A percentile compares a stretch with the other conserved stretches of the same genome.
Conservation (phyloP, 2,888 invertebrate species). For the Strigamia maritima region DNA sequence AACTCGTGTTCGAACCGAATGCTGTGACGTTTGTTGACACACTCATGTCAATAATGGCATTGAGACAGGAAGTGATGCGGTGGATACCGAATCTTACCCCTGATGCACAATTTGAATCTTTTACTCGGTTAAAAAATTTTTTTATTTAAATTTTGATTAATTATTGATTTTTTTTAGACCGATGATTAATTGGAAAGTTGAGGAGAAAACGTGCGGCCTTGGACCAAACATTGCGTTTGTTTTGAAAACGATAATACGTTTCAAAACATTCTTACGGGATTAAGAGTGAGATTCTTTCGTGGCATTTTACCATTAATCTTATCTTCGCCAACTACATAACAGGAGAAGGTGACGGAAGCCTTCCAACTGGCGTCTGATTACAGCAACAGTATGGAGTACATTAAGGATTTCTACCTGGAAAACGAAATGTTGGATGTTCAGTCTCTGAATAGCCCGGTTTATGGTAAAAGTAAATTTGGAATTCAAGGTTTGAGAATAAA, state of each 20-base stretch:
- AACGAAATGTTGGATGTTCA: constrained; percentile 64
- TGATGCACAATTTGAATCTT: constrained; percentile 67
- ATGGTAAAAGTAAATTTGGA: not conserved
- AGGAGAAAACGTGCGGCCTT: constrained; percentile 70
- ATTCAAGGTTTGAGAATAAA: constrained; percentile 49
- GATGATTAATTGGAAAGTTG: constrained; percentile 75
- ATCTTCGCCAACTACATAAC: not conserved
- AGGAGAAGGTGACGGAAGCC: not conserved
- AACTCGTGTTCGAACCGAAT: not conserved
- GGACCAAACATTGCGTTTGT: constrained; percentile 70
- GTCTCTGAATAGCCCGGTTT: not conserved
- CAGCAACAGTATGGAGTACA: constrained; percentile 62
- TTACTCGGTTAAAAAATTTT: constrained; percentile 62
- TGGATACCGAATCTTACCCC: constrained; percentile 66
- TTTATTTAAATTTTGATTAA: constrained; percentile 17
- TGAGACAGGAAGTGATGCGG: not conserved
- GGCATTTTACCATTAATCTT: not conserved
- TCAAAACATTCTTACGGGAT: constrained; percentile 52
- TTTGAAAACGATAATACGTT: constrained; percentile 65
- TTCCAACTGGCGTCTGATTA: constrained; percentile 65
- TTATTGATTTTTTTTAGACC: constrained; percentile 58
- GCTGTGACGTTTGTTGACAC: not conserved
- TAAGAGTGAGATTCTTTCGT: not conserved
- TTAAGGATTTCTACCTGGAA: constrained; percentile 67
- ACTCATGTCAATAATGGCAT: not conserved